phyloP scores from a whole-genome alignment of 1,140 invertebrate genomes.

The Bombus waltoni region DNA sequence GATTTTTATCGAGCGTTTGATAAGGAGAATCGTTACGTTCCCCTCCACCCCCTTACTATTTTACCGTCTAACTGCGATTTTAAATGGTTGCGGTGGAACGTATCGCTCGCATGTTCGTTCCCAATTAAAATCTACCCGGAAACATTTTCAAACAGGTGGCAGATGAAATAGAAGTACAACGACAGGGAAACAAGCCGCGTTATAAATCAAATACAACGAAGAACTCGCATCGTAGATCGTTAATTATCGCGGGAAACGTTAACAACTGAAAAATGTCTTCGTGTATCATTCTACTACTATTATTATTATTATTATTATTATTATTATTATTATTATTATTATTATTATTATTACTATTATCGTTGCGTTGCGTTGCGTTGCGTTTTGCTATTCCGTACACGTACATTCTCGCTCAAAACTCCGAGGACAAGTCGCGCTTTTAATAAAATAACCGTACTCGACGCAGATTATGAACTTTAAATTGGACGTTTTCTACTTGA shows the following conservation, averaged over 20 bases:
- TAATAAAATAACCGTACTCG: too few species aligned
- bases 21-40: not conserved
- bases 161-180: not conserved
- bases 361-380: too few species aligned
- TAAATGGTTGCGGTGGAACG: not conserved
- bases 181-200: too few species aligned
- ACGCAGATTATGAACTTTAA: too few species aligned
- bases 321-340: not conserved
- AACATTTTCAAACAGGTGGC: slow-evolving; percentile 2
- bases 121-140: slow-evolving; percentile 27
- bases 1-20: not conserved
- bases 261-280: not conserved
- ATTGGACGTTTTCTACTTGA: too few species aligned
- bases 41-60: not conserved
- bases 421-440: too few species aligned
- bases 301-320: not conserved
- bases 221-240: not conserved
- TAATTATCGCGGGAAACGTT: not conserved
- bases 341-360: too few species aligned
- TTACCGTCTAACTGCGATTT: slow-evolving; percentile 6
- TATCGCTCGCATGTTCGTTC: slow-evolving; percentile 21
- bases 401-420: too few species aligned
- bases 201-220: slow-evolving; percentile 10
- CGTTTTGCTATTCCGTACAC: too few species aligned
- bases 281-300: not conserved